Base-by-base conservation (phyloP, 2,888 invertebrate species). In the Sturmia bella region DNA sequence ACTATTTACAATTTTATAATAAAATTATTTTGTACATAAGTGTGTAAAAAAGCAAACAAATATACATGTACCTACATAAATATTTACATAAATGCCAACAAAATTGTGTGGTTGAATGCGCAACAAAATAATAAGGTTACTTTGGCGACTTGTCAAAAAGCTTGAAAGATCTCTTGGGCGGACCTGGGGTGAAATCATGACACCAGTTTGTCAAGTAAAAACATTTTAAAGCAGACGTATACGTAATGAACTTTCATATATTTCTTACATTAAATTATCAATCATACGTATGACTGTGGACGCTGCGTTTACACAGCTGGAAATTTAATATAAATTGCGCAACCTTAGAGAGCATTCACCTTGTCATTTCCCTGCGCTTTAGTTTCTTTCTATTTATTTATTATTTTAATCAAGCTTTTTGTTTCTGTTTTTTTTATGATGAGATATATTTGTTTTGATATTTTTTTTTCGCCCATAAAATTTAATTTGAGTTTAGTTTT, bases 1-100 rank as follows among this genome's bases (percentile, higher is more conserved):
- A 56, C 41, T 77, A 77, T 77, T 56, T 77, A 77, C 77, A 77
- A 6, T 69, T 69, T 43, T 61, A 13, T 37, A 27, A 59, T 27
- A 37, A 61, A 54, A 56, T 37, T n/a, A 52, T 39, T n/a, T 21
- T 5, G 61, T 50, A 41, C 59, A 59, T 1, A 37, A 9, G 7
- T 54, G n/a, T 21, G 39, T 48, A 27, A 17, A n/a, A 13, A 50
- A n/a, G 5, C 43, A 37, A 39, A 21, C 15, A 50, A 9, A 50
- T 21, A 54, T 27, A 45, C 9, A 61, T 5, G 21, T 69, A 32
- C 13, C 27, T 13, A 12, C 32, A 7, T 27, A 13, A 5, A 17
- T 52, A 56, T 17, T 19, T 54, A n/a, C 9, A 9, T 45, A 37
- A 39, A 37, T 48, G 37, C 11, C 41, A 17, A 21, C 17, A 4